A percentile compares a stretch with the other conserved stretches of the same genome.
These are phyloP conservation scores for Drosophila affinis DNA, from an alignment of 2,888 invertebrate species.

Conservation along the genomic window DNA sequence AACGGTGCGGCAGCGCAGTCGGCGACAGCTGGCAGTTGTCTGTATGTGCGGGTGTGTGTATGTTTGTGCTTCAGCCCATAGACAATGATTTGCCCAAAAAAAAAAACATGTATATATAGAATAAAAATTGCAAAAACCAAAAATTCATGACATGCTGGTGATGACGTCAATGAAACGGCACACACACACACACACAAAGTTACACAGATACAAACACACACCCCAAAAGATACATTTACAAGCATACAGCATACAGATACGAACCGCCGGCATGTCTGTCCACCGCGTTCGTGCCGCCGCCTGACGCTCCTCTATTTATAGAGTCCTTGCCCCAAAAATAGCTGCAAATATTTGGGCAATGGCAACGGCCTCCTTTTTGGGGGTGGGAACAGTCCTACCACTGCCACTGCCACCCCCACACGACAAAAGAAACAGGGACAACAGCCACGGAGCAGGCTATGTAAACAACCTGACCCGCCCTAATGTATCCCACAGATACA, in stretches of 20 bases:
- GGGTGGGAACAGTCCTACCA: slow-evolving; percentile 17
- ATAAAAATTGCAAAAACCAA: slow-evolving; percentile 52
- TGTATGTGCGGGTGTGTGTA: slow-evolving; percentile 14
- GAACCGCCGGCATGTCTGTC: slow-evolving; percentile 38
- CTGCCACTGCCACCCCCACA: too few species aligned
- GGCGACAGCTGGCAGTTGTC: slow-evolving; percentile 57
- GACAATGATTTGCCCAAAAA: slow-evolving; percentile 50
- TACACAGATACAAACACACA: slow-evolving; percentile 25
- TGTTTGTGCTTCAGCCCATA: slow-evolving; percentile 15
- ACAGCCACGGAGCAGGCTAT: slow-evolving; percentile 19
- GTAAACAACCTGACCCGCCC: slow-evolving; percentile 76
- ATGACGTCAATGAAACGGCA: slow-evolving; percentile 73
- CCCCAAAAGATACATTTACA: background rate
- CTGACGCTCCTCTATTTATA: slow-evolving; percentile 51
- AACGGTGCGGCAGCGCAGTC: slow-evolving; percentile 39
- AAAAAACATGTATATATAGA: slow-evolving; percentile 22
- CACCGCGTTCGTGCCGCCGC: slow-evolving; percentile 1
- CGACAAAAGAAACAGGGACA: slow-evolving; percentile 1
- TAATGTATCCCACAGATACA: slow-evolving; percentile 52
- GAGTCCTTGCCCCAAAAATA: slow-evolving; percentile 67
- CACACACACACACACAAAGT: slow-evolving; percentile 49
- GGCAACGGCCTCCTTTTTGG: slow-evolving; percentile 29
- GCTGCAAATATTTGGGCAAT: slow-evolving; percentile 49
- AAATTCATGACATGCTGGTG: slow-evolving; percentile 80
- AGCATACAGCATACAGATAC: slow-evolving; percentile 5